Conservation (phyloP, 2,797 vertebrate species). For the Acrossocheilus wenchowensis region DNA sequence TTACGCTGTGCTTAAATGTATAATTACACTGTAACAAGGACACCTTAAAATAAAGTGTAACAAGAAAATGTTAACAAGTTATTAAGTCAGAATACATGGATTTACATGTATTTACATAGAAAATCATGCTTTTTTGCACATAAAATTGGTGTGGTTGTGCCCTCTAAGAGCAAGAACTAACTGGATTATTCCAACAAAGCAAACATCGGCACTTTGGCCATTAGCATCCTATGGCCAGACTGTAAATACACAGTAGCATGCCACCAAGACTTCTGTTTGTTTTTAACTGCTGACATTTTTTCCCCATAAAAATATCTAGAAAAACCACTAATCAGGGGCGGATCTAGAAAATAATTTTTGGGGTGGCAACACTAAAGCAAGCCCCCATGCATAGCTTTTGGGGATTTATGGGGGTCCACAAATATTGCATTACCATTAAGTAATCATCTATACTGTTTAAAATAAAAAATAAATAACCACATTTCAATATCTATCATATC, state of each 20-base stretch:
- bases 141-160: background rate
- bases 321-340: background rate
- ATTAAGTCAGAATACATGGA: background rate
- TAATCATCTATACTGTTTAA: too few relatives aligned
- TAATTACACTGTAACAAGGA: background rate
- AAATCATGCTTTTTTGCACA: background rate
- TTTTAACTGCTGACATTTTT: background rate
- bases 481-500: too few relatives aligned
- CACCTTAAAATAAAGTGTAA: background rate
- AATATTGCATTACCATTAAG: too few relatives aligned
- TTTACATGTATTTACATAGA: background rate
- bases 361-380: too few relatives aligned
- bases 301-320: background rate
- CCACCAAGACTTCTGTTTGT: background rate
- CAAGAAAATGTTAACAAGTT: background rate
- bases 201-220: background rate
- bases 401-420: too few relatives aligned
- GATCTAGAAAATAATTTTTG: too few relatives aligned
- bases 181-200: constrained; percentile 5
- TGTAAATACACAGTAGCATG: background rate
- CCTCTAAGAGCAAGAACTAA: background rate
- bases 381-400: too few relatives aligned
- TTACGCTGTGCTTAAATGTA: background rate
- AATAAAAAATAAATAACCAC: too few relatives aligned
- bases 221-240: background rate